Evolutionary conservation across 2,113 vertebrate species (phyloP).

Genomic region (Bufo gargarizans): DNA sequence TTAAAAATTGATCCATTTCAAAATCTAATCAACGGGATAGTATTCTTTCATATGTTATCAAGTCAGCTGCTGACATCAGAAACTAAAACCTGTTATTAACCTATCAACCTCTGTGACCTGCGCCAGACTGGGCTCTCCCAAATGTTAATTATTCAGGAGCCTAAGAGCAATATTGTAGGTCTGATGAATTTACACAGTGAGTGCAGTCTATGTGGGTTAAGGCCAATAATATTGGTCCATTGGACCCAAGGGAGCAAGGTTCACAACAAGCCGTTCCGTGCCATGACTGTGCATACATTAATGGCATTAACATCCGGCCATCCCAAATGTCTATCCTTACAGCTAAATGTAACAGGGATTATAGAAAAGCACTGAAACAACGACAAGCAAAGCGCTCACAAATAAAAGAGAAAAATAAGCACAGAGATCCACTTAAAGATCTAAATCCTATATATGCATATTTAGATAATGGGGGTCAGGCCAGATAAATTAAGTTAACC

Average conservation of each 20-base stretch:
- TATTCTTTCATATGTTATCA: slow-evolving; percentile 95
- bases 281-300: slow-evolving; percentile 87
- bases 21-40: slow-evolving; percentile 99
- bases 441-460: background rate
- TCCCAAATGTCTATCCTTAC: slow-evolving; percentile 56
- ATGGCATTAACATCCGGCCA: slow-evolving; percentile 58
- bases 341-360: slow-evolving; percentile 41
- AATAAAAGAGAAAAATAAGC: background rate
- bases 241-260: slow-evolving; percentile 66
- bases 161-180: slow-evolving; percentile 76
- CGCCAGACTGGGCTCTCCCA: slow-evolving; percentile 76
- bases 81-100: slow-evolving; percentile 97
- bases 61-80: slow-evolving; percentile 91
- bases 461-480: background rate
- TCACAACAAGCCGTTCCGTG: slow-evolving; percentile 72
- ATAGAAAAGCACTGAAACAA: slow-evolving; percentile 18
- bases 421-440: background rate
- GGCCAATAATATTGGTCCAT: slow-evolving; percentile 75
- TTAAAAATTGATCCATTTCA: slow-evolving; percentile 99
- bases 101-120: slow-evolving; percentile 84
- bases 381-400: background rate
- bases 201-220: slow-evolving; percentile 75
- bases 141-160: slow-evolving; percentile 95
- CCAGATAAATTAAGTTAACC: background rate
- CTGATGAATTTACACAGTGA: slow-evolving; percentile 83